phyloP scores from a whole-genome alignment of 2,888 invertebrate species.

The Catocala nupta region DNA sequence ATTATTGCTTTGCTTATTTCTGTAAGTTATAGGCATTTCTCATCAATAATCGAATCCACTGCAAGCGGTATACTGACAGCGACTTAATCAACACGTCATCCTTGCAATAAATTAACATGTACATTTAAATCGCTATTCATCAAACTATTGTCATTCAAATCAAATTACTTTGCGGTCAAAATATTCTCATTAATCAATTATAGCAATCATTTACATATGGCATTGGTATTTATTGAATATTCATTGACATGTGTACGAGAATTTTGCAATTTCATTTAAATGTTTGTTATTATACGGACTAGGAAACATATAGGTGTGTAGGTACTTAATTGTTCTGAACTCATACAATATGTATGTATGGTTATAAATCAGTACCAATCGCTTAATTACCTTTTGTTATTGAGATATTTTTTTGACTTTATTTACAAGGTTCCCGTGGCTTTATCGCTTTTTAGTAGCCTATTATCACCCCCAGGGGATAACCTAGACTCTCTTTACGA shows the following conservation, averaged over 20 bases:
- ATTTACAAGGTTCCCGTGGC: too few relatives aligned
- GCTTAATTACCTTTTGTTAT: too few relatives aligned
- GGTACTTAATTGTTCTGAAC: conserved; percentile 16
- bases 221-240: not conserved
- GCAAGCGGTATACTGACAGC: too few relatives aligned
- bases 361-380: too few relatives aligned
- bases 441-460: too few relatives aligned
- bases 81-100: not conserved
- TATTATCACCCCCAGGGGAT: too few relatives aligned
- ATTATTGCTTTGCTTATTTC: too few relatives aligned
- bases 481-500: too few relatives aligned
- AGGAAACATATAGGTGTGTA: too few relatives aligned
- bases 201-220: conserved; percentile 3
- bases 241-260: not conserved
- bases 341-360: not conserved
- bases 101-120: not conserved
- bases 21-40: too few relatives aligned
- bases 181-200: not conserved
- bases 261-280: conserved; percentile 7
- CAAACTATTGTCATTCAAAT: not conserved
- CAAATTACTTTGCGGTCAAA: not conserved
- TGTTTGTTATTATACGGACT: conserved; percentile 6
- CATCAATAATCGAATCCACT: too few relatives aligned
- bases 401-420: too few relatives aligned
- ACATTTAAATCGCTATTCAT: not conserved